These are phyloP conservation scores for Fulmarus glacialis DNA, from an alignment of 2,113 vertebrate genomes.

Conservation along the genomic window DNA sequence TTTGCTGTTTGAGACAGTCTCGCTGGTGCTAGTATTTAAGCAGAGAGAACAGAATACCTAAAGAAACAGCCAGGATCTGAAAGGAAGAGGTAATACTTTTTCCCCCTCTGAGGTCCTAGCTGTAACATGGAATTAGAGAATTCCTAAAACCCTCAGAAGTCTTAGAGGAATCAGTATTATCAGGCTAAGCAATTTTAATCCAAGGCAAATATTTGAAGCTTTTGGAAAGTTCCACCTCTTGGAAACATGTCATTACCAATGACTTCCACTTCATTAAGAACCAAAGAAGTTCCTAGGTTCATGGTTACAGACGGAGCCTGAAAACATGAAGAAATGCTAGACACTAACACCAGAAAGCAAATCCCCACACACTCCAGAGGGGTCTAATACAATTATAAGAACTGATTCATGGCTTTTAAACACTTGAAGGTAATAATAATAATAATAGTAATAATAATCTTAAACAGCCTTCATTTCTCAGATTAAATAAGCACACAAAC, in stretches of 20 bases:
- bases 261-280: background rate
- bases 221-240: background rate
- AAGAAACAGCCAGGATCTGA: background rate
- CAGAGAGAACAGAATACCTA: background rate
- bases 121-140: background rate
- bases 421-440: background rate
- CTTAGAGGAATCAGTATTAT: background rate
- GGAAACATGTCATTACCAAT: background rate
- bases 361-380: fast-evolving
- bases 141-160: background rate
- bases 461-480: background rate
- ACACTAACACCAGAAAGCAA: background rate
- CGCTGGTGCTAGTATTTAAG: background rate
- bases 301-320: background rate
- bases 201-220: background rate
- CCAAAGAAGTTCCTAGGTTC: background rate
- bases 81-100: background rate
- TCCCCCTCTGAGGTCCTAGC: background rate
- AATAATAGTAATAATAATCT: background rate
- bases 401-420: background rate
- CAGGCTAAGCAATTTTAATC: background rate
- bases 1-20: background rate
- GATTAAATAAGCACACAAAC: background rate
- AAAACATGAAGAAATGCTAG: background rate
- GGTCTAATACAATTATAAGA: background rate